Evolutionary conservation across 2,888 invertebrate genomes (phyloP), one percentile per base, ranked within the genome.

Genomic region (Troides aeacus): DNA sequence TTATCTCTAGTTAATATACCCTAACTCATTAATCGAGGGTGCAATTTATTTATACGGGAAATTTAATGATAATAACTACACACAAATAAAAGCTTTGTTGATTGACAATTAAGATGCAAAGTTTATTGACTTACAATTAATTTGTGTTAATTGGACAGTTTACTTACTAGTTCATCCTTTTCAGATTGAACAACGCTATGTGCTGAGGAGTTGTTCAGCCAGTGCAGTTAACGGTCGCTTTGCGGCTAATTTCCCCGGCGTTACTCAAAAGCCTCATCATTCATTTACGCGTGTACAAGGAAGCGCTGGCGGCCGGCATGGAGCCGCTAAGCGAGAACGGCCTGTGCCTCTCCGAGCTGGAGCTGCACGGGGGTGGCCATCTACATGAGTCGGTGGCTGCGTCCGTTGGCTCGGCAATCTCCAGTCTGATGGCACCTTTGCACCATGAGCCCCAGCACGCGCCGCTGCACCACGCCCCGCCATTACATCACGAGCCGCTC

Each of bases 311-410:
- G 94, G 94, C 94, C 82, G 94, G 94, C 72, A 94, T 95, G 93
- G 95, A 95, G 93, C 94, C 94, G 83, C 92, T 95, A 78, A 93
- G 94, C 84, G 95, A 96, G 90, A 94, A 94, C 80, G 94, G 95
- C 78, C 93, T 96, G 78, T 96, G 96, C 80, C 94, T 96, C 66
- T 96, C 96, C 81, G 96, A 96, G 89, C 92, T 96, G 77, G 95
- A 93, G 74, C 85, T 93, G 62, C 93, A 93, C 75, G 89, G 92
- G 23, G 86, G 86, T 42, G 87, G 89, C 1, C 94, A 94, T 77
- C 78, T 93, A 69, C 93, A 93, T 77, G 93, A 93, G 81, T 91
- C 91, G 5, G 92, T 93, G 78, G 93, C 93, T 12, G 93, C 92
- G 46, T 91, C 92, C 0, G 93, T 92, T n/a, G 93, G 93, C 76